Evolutionary conservation across 2,888 invertebrate species (phyloP), one percentile per base, ranked within the genome.

Genomic region (Acrobasis repandana): DNA sequence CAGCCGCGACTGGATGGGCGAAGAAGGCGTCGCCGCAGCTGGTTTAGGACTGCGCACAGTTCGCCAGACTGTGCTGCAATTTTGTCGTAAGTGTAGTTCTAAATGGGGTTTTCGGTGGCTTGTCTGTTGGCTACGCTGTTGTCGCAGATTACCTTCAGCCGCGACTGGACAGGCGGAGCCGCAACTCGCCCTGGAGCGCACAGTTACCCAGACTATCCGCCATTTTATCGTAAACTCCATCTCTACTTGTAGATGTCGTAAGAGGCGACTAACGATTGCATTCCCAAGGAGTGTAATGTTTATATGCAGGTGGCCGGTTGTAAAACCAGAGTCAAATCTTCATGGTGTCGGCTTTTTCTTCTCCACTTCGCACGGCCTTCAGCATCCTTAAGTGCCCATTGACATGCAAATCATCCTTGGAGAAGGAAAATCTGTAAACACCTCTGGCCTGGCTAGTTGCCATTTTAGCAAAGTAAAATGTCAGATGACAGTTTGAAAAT

Each of bases 71-170:
- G 0, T 92, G 91, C 69, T 77, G 86, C 2, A 89, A 88, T 64
- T 91, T 90, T 67, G 77, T 90, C 68, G 90, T 90, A 65, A 84
- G 86, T 80, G 59, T 46, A 20, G 1, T n/a, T n/a, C n/a, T n/a
- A 73, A 86, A 88, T 64, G 74, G 76, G 46, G 61, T 82, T 48
- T 67, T 72, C 36, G 63, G 73, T 73, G 63, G 74, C 84, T 64
- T 80, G 82, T 66, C 73, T 76, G 63, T 67, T 89, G 73, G 78
- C 76, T 52, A 82, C 85, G 70, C 78, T 90, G 75, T 89, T 85
- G 34, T 82, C 90, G 10, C 91, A 92, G 77, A 87, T 92, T 70
- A 90, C 91, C n/a, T 92, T 92, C 83, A 90, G 91, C 75, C 85
- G 90, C 56, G 91, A 92, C 83, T 91, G 91, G 91, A 78, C 83